phyloP scores from a whole-genome alignment of 2,797 vertebrate species.

The Avahi laniger region DNA sequence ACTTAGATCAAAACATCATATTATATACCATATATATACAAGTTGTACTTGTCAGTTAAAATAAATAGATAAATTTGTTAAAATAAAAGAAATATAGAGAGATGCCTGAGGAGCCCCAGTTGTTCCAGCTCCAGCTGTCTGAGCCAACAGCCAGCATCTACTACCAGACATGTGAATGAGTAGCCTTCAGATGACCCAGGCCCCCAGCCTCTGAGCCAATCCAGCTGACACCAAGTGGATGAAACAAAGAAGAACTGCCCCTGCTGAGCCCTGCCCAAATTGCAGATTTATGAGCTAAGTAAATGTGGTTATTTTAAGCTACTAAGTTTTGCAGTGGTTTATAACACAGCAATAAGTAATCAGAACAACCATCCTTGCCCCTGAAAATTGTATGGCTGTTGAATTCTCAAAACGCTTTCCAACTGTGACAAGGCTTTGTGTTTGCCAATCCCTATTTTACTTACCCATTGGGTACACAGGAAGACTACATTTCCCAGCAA shows the following conservation, averaged over 20 bases:
- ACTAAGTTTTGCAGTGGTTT: neutral
- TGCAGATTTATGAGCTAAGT: conserved; percentile 1
- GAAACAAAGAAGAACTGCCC: neutral
- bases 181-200: neutral
- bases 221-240: neutral
- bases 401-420: conserved; percentile 7
- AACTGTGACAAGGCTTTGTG: neutral
- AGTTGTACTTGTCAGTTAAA: conserved; percentile 6
- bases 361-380: neutral
- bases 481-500: conserved; percentile 23
- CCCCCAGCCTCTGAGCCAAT: neutral
- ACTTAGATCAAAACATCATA: neutral
- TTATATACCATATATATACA: neutral
- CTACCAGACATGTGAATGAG: neutral
- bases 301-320: neutral
- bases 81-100: neutral
- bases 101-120: neutral
- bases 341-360: conserved; percentile 3
- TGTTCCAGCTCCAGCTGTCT: neutral
- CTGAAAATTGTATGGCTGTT: conserved; percentile 7
- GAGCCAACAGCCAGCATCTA: neutral
- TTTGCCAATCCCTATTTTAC: neutral
- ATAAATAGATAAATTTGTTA: neutral
- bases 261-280: neutral
- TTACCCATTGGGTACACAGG: neutral